A percentile compares a stretch with the other conserved stretches of the same genome.
Evolutionary conservation across 1,140 invertebrate species (phyloP).

Genomic region (Hylaeus volcanicus): DNA sequence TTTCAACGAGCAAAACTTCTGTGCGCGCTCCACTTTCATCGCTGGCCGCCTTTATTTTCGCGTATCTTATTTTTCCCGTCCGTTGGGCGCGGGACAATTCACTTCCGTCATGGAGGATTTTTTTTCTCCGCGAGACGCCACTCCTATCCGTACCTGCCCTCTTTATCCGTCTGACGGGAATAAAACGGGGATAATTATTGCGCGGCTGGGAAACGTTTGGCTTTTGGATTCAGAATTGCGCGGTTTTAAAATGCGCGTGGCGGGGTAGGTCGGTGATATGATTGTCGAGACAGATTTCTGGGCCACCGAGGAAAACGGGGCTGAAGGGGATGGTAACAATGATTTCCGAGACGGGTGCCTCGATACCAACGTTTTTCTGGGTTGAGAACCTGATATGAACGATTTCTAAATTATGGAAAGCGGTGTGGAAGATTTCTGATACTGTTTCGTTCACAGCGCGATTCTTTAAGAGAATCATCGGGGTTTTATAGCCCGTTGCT

Average conservation of each 20-base stretch:
- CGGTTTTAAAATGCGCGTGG: not conserved
- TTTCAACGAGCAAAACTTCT: constrained; percentile 38
- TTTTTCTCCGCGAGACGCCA: not conserved
- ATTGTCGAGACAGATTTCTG: not conserved
- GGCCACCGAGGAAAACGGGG: not conserved
- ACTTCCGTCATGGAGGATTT: constrained; percentile 2
- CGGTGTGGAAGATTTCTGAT: no score
- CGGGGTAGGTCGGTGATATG: not conserved
- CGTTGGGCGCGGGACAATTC: constrained; percentile 20
- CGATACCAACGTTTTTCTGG: no score
- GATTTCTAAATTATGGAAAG: no score
- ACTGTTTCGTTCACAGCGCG: no score
- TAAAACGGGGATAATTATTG: constrained; percentile 36
- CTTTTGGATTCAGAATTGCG: not conserved
- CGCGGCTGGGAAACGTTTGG: constrained; percentile 26
- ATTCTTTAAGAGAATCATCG: no score
- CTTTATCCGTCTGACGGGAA: not conserved
- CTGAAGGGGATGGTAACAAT: no score
- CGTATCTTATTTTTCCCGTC: constrained; percentile 26
- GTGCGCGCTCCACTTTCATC: constrained; percentile 11
- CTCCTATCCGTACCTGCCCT: not conserved
- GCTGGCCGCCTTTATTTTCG: not conserved
- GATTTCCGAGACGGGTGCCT: no score
- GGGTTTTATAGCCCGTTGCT: no score
- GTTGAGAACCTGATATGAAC: no score